phyloP scores from a whole-genome alignment of 64 coral and sea anemone species.

The Montipora capricornis region DNA sequence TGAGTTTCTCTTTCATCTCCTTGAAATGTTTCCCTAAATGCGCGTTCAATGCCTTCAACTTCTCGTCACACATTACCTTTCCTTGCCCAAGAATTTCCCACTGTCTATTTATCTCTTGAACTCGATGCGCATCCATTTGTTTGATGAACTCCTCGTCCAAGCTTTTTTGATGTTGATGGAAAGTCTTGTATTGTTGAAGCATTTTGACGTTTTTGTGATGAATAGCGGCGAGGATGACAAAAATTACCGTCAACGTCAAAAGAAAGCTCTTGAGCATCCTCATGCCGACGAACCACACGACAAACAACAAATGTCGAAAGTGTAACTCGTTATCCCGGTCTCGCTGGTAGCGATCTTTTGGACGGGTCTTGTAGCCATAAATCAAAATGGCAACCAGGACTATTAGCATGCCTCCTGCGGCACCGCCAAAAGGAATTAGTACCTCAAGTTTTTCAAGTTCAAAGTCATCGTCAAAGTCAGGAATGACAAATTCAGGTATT shows the following conservation, averaged over 20 bases:
- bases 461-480: conserved; percentile 49
- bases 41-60: conserved; percentile 57
- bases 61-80: conserved; percentile 66
- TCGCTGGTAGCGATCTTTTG: conserved; percentile 76
- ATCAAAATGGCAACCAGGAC: conserved; percentile 63
- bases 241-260: conserved; percentile 74
- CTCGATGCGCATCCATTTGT: conserved; percentile 71
- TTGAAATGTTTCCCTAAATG: conserved; percentile 64
- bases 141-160: conserved; percentile 52
- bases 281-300: conserved; percentile 82
- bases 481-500: conserved; percentile 53
- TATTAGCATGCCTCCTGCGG: conserved; percentile 31
- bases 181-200: conserved; percentile 45
- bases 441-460: conserved; percentile 64
- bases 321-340: conserved; percentile 79
- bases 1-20: conserved; percentile 39
- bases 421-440: conserved; percentile 53
- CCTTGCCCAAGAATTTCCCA: conserved; percentile 58
- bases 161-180: conserved; percentile 38
- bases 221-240: conserved; percentile 69
- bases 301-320: conserved; percentile 86
- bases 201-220: conserved; percentile 67
- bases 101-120: conserved; percentile 70
- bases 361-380: conserved; percentile 86
- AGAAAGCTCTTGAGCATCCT: conserved; percentile 82